These are phyloP conservation scores for Sceloporus tristichus DNA, from an alignment of 2,113 vertebrate species.

Conservation along the genomic window DNA sequence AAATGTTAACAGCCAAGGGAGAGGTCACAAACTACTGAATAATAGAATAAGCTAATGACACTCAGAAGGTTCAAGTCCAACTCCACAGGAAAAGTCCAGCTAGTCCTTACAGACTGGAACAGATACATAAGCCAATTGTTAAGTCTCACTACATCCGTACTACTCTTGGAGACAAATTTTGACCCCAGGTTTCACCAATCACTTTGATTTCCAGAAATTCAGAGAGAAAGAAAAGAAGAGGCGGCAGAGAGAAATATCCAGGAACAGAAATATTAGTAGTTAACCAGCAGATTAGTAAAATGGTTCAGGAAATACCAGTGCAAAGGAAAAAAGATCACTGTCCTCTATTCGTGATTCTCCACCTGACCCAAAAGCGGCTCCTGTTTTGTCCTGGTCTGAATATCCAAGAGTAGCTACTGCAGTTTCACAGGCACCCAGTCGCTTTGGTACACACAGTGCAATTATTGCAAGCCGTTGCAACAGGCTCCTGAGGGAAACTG, in stretches of 20 bases:
- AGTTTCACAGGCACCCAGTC: fast-evolving
- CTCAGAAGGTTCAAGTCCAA: not conserved
- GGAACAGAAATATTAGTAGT: not conserved
- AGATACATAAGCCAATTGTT: not conserved
- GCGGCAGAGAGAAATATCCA: not conserved
- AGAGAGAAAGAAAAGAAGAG: not conserved
- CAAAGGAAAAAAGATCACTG: not conserved
- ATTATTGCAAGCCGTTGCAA: conserved; percentile 73
- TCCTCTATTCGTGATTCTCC: not conserved
- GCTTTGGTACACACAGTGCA: conserved; percentile 75
- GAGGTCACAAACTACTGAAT: not conserved
- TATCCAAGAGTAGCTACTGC: not conserved
- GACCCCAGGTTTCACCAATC: too few relatives aligned
- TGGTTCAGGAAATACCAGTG: too few relatives aligned
- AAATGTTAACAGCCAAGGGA: not conserved
- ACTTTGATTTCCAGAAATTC: not conserved
- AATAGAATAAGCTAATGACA: not conserved
- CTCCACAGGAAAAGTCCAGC: not conserved
- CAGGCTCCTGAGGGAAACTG: conserved; percentile 24
- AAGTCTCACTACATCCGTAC: not conserved
- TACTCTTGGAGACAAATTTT: not conserved
- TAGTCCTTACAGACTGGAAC: not conserved
- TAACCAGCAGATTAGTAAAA: not conserved
- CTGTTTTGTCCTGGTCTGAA: not conserved
- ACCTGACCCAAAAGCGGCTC: not conserved